Evolutionary conservation across 2,113 vertebrate genomes (phyloP), one percentile per base, ranked within the genome.

Genomic region (Fulica atra): DNA sequence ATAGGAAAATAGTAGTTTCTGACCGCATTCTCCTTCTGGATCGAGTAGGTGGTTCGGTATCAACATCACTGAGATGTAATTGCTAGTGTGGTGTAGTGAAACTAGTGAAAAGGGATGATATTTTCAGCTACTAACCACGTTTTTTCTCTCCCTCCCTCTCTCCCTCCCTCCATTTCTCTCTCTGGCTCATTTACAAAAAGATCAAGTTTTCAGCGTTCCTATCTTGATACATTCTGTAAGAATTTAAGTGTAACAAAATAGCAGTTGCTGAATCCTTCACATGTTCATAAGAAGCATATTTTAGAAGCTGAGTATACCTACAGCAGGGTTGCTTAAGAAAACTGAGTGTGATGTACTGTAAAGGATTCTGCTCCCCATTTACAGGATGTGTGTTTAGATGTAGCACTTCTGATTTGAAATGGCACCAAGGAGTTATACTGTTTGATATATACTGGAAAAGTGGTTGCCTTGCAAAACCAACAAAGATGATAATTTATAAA

Each of bases 261-360:
- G 19, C 61, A 81, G 57, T 78, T 72, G 42, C 33, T 56, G 38
- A 95, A 56, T 35, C 28, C 28, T 74, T 83, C 64, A 42, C 11
- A 10, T 89, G 4, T 92, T 89, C 50, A 21, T 40, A 80, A 63
- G 16, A 64, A 88, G 69, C 33, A 25, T 86, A 14, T 46, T 86
- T 85, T 42, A 70, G 40, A 77, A 76, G 53, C 31, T 16, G 33
- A 83, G 53, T 71, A 93, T 81, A 57, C 44, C 46, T n/a, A 28
- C 57, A 92, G 17, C 31, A 53, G 33, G 31, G n/a, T 13, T 24
- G 2, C 63, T 60, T 92, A 77, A 87, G 88, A 76, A 92, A 95
- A 88, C 24, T 40, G 53, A 95, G 25, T 57, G 68, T 7, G 65
- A 92, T 79, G 96, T 97, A 78, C 78, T 88, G 36, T 79, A 92